A percentile compares a stretch with the other conserved stretches of the same genome.
Conservation (phyloP, 1,140 invertebrate genomes). For the Solen grandis region DNA sequence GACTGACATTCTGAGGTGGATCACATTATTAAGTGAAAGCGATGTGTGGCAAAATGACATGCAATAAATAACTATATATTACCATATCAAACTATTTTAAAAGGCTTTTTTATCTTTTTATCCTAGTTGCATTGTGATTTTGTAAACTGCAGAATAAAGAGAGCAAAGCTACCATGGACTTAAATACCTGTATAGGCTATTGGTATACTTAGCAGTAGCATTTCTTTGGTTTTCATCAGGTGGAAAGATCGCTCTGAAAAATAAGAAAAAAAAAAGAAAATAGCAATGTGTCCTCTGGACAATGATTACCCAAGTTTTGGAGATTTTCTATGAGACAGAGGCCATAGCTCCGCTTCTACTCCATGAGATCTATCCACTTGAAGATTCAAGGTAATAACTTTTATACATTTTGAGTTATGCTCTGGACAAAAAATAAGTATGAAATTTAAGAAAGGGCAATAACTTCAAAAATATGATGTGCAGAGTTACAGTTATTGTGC, state of each 20-base stretch:
- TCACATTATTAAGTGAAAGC: no score
- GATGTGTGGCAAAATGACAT: no score
- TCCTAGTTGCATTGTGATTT: no score
- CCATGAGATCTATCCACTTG: neutral
- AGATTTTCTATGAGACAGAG: neutral
- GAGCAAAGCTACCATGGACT: no score
- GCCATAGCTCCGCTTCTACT: neutral
- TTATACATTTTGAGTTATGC: neutral
- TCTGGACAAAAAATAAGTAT: neutral
- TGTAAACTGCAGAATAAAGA: no score
- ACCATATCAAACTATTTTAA: no score
- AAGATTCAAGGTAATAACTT: neutral
- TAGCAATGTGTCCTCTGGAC: no score
- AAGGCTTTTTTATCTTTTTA: no score
- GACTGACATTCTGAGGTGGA: no score
- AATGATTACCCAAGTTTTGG: neutral
- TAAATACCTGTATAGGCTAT: slow-evolving; percentile 96
- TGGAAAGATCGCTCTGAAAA: slow-evolving; percentile 85
- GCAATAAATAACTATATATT: no score
- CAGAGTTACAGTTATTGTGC: neutral
- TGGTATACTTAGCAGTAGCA: slow-evolving; percentile 91
- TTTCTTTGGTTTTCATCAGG: slow-evolving; percentile 90
- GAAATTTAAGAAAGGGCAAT: neutral
- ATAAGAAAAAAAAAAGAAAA: slow-evolving; percentile 46
- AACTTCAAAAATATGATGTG: neutral